Evolutionary conservation across 2,888 invertebrate genomes (phyloP).

Genomic region (Sepiola atlantica): DNA sequence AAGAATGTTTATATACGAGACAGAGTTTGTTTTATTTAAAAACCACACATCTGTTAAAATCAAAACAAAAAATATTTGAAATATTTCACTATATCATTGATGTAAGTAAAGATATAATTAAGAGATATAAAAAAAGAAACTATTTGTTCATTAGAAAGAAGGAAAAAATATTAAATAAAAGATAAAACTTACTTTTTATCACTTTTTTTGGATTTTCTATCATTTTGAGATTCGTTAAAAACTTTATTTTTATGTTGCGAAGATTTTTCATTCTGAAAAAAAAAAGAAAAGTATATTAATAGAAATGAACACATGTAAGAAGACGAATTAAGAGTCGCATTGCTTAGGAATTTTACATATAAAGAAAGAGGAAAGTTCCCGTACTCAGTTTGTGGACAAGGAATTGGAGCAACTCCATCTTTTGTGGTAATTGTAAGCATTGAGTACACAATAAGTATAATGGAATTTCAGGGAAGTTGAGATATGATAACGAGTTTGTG

Average conservation of each 20-base stretch:
- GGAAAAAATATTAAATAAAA: neutral
- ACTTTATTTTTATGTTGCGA: conserved; percentile 49
- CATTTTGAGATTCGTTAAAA: conserved; percentile 51
- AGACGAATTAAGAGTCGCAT: neutral
- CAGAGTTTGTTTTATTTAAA: too few species aligned
- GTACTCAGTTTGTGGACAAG: too few species aligned
- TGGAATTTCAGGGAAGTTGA: too few species aligned
- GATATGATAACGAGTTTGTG: too few species aligned
- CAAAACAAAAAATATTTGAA: neutral
- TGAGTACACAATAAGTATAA: too few species aligned
- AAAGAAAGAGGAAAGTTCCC: too few species aligned
- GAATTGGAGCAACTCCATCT: too few species aligned
- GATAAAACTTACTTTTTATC: conserved; percentile 62
- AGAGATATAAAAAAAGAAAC: neutral
- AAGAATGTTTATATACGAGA: too few species aligned
- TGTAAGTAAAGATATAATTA: neutral
- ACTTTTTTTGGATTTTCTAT: conserved; percentile 57
- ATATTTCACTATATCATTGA: neutral
- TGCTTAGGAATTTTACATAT: neutral
- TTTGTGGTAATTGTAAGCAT: too few species aligned
- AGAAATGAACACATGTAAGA: neutral
- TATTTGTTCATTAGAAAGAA: neutral
- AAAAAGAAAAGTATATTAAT: conserved; percentile 8
- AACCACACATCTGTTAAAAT: neutral
- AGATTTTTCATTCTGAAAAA: conserved; percentile 57